Evolutionary conservation across 1,140 invertebrate species (phyloP).

Genomic region (Drosophila kanapiae): DNA sequence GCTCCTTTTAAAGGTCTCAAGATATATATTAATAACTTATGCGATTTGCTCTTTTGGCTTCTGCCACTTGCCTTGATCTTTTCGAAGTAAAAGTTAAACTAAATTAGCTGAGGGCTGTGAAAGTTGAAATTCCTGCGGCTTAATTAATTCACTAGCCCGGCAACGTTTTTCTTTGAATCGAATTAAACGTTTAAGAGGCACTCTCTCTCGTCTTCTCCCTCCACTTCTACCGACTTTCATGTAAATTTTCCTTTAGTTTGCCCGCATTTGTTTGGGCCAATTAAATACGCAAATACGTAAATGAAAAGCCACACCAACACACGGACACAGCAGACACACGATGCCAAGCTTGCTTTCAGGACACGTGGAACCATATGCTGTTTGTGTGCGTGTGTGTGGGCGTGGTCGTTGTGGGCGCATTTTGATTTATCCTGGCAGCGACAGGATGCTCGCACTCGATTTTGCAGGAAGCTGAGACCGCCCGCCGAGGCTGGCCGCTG

Average conservation of each 20-base stretch:
- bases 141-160: slow-evolving; percentile 8
- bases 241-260: slow-evolving; percentile 24
- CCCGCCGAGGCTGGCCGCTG: slow-evolving; percentile 26
- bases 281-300: slow-evolving; percentile 36
- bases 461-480: slow-evolving; percentile 20
- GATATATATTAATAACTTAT: not conserved
- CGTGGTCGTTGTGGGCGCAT: not conserved
- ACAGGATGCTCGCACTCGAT: slow-evolving; percentile 12
- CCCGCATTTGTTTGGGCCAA: slow-evolving; percentile 27
- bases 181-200: slow-evolving; percentile 18
- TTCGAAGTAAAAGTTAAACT: slow-evolving; percentile 4
- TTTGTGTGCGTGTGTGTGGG: no score
- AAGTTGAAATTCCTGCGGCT: slow-evolving; percentile 13
- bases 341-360: no score
- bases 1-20: no score
- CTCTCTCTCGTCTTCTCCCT: not conserved
- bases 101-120: slow-evolving; percentile 5
- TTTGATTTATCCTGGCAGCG: slow-evolving; percentile 29
- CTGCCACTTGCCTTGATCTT: not conserved
- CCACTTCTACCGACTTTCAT: not conserved
- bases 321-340: no score
- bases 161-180: slow-evolving; percentile 1
- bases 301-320: slow-evolving; percentile 1
- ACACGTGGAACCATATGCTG: slow-evolving; percentile 14
- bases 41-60: not conserved